Conservation (phyloP, 2,888 invertebrate species). For the Ligdia adustata region DNA sequence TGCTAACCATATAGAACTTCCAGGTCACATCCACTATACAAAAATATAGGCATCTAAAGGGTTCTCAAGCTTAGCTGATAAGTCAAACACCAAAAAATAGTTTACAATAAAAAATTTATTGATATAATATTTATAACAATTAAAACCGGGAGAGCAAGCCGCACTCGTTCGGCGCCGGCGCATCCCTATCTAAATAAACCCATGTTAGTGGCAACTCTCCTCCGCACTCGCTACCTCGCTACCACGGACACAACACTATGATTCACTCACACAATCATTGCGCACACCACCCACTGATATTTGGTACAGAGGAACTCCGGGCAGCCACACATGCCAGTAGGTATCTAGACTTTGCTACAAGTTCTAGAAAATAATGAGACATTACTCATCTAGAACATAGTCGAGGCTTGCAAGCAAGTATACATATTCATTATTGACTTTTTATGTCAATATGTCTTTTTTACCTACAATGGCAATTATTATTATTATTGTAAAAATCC, state of each 20-base stretch:
- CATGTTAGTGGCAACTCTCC: slow-evolving; percentile 45
- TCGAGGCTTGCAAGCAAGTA: no score
- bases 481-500: no score
- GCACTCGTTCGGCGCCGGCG: slow-evolving; percentile 42
- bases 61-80: no score
- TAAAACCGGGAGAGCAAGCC: slow-evolving; percentile 49
- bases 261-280: slow-evolving; percentile 42
- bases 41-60: no score
- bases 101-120: slow-evolving; percentile 81
- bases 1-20: no score
- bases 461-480: slow-evolving; percentile 17
- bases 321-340: slow-evolving; percentile 32
- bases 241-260: slow-evolving; percentile 32
- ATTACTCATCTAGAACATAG: no score
- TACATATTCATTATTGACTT: no score
- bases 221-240: slow-evolving; percentile 66
- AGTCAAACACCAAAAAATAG: no score
- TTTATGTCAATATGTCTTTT: no score
- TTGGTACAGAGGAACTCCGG: slow-evolving; percentile 50
- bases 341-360: no score
- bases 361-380: no score
- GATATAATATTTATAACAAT: slow-evolving; percentile 82
- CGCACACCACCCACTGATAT: slow-evolving; percentile 50
- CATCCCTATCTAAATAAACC: slow-evolving; percentile 37
- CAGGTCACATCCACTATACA: no score